These are phyloP conservation scores for Anorthoa munda DNA, from an alignment of 2,888 invertebrate species.

Conservation along the genomic window DNA sequence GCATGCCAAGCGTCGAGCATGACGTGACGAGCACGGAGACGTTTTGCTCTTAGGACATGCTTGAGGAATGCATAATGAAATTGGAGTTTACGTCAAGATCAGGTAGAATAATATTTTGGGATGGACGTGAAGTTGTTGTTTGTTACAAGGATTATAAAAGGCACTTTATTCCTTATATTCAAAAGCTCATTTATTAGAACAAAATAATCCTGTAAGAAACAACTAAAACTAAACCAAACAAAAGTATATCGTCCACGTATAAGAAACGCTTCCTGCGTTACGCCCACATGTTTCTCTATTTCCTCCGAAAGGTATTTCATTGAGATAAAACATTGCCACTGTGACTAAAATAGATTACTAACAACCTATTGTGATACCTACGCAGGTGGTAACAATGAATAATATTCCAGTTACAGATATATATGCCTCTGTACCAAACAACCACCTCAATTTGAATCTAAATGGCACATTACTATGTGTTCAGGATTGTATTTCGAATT, in stretches of 20 bases:
- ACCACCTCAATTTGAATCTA: conserved; percentile 35
- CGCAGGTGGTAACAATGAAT: conserved; percentile 27
- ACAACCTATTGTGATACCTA: background rate
- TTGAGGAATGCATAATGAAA: conserved; percentile 43
- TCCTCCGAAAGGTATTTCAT: conserved; percentile 15
- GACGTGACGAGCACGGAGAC: conserved; percentile 45
- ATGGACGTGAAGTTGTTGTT: background rate
- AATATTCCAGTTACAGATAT: conserved; percentile 39
- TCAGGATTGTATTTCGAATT: conserved; percentile 39
- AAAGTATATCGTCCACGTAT: background rate
- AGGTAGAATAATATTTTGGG: conserved; percentile 14
- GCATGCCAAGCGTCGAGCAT: conserved; percentile 68
- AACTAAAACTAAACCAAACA: conserved; percentile 1
- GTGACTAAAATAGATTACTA: conserved; percentile 28
- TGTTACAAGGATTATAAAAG: background rate
- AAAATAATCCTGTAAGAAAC: background rate
- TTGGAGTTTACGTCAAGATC: conserved; percentile 31
- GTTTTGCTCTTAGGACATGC: conserved; percentile 43
- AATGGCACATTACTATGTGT: conserved; percentile 40
- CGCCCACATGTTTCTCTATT: background rate
- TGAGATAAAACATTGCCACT: conserved; percentile 20
- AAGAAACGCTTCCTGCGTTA: background rate
- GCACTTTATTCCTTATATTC: too few relatives aligned
- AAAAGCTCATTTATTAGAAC: background rate
- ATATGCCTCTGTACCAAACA: conserved; percentile 20